phyloP scores from a whole-genome alignment of 2,797 vertebrate species.

The Acanthis flammea region DNA sequence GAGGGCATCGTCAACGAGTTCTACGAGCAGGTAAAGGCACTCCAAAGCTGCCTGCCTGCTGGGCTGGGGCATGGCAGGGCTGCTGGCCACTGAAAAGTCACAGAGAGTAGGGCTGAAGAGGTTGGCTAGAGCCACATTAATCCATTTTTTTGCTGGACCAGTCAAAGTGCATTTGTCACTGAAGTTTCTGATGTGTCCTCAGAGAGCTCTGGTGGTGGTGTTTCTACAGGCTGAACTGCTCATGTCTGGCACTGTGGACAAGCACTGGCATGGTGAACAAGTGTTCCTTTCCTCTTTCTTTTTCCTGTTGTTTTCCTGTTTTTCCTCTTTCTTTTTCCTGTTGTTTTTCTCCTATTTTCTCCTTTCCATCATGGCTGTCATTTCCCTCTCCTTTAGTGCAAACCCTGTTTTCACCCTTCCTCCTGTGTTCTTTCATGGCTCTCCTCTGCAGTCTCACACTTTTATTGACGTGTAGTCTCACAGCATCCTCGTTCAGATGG shows the following conservation, averaged over 20 bases:
- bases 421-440: neutral
- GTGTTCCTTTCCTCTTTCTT: neutral
- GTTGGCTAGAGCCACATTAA: neutral
- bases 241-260: neutral
- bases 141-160: neutral
- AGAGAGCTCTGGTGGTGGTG: neutral
- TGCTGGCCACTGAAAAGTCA: neutral
- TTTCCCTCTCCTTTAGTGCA: neutral
- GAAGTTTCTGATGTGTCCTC: neutral
- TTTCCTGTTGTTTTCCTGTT: neutral
- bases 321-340: neutral
- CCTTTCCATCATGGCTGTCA: neutral
- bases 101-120: neutral
- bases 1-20: constrained; percentile 98
- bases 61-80: neutral
- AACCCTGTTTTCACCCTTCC: neutral
- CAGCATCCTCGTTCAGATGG: neutral
- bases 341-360: neutral
- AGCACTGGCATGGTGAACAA: neutral
- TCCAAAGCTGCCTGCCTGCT: neutral
- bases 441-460: neutral
- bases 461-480: neutral
- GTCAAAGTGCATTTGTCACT: neutral
- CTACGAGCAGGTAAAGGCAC: constrained; percentile 89
- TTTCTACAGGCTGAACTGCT: neutral